Conservation (phyloP, 2,888 invertebrate species). For the Cephus rjabovi region DNA sequence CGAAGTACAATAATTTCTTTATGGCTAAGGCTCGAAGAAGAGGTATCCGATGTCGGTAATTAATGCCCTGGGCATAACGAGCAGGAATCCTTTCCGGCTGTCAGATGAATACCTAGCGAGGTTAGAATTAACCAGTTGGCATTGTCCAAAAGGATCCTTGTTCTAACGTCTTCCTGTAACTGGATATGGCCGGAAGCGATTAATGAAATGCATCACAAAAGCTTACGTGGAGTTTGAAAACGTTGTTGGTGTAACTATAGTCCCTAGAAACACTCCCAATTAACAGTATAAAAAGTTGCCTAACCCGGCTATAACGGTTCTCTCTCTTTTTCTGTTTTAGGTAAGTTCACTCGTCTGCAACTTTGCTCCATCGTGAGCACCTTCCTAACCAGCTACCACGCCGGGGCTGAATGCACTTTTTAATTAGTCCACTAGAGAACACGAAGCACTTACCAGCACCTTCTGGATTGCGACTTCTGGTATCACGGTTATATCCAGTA, state of each 20-base stretch:
- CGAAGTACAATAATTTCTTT: background rate
- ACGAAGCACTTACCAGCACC: background rate
- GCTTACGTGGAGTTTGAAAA: background rate
- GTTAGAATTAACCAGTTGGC: background rate
- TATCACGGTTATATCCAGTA: background rate
- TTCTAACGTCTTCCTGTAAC: background rate
- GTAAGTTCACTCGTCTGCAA: background rate
- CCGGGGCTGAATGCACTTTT: background rate
- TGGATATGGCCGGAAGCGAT: background rate
- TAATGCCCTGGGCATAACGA: background rate
- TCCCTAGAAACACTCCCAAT: background rate
- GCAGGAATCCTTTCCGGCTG: background rate
- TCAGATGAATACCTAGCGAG: background rate
- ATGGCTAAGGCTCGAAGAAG: background rate
- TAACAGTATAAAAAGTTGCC: background rate
- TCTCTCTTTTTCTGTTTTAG: background rate
- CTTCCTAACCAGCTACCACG: background rate
- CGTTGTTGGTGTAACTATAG: background rate
- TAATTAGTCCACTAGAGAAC: background rate
- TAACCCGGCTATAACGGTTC: background rate
- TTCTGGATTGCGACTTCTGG: background rate
- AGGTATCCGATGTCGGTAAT: background rate
- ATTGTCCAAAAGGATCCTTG: background rate
- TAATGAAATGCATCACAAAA: background rate
- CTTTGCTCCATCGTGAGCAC: background rate